These are phyloP conservation scores for Atractosteus spatula DNA, from an alignment of 2,113 vertebrate species.

Conservation along the genomic window DNA sequence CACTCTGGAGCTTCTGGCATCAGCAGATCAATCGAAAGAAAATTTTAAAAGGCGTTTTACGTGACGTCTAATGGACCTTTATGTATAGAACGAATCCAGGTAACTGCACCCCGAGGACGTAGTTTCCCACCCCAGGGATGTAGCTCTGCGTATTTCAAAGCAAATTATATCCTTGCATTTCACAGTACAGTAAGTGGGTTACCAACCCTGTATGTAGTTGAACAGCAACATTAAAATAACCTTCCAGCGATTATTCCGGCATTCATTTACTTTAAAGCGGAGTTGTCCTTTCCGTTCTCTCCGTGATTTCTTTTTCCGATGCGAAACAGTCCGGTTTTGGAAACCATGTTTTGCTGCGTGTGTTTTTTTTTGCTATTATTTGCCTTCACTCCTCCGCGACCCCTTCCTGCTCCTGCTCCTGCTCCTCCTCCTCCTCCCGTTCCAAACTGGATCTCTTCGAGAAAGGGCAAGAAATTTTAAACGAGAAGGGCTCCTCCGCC, in stretches of 20 bases:
- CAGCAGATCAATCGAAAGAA: conserved; percentile 44
- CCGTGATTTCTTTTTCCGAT: conserved; percentile 32
- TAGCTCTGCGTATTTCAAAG: background rate
- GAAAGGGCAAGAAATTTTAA: no score
- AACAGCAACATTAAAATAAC: conserved; percentile 36
- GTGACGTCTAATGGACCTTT: background rate
- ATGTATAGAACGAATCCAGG: conserved; percentile 1
- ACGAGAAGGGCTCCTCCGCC: no score
- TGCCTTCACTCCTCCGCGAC: no score
- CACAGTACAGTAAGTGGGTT: conserved; percentile 23
- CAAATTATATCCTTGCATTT: background rate
- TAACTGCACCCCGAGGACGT: background rate
- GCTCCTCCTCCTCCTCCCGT: no score
- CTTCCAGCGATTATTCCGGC: conserved; percentile 26
- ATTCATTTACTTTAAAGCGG: conserved; percentile 17
- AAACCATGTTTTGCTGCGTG: conserved; percentile 19
- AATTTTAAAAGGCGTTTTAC: background rate
- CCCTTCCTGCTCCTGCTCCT: no score
- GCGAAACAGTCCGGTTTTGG: background rate
- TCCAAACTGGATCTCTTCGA: no score
- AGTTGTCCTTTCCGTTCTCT: conserved; percentile 21
- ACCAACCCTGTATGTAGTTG: conserved; percentile 23
- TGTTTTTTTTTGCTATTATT: conserved; percentile 43
- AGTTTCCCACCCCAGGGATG: background rate
- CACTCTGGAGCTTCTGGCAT: conserved; percentile 83